Conservation (phyloP, 2,113 vertebrate genomes). For the Trichomycterus rosablanca region DNA sequence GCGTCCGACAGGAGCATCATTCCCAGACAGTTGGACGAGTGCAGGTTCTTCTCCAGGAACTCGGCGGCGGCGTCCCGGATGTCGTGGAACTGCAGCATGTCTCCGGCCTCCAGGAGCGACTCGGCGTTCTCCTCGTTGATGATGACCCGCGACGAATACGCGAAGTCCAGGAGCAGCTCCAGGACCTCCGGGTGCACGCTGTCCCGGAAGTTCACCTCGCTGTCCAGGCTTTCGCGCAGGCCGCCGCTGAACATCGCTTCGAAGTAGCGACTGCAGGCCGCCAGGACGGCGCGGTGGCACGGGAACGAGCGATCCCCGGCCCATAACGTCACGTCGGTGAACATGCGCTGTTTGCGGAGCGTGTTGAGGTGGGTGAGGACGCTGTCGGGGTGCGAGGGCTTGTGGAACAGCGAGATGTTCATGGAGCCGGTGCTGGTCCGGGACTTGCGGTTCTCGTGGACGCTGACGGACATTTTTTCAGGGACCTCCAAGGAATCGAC, state of each 20-base stretch:
- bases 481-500: constrained; percentile 50
- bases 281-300: constrained; percentile 87
- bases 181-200: constrained; percentile 90
- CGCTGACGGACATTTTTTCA: constrained; percentile 84
- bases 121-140: constrained; percentile 93
- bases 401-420: constrained; percentile 91
- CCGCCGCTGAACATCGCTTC: constrained; percentile 96
- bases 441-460: constrained; percentile 92
- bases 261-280: constrained; percentile 91
- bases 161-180: constrained; percentile 89
- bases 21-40: constrained; percentile 87
- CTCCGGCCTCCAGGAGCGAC: constrained; percentile 86
- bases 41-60: constrained; percentile 89
- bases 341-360: constrained; percentile 85
- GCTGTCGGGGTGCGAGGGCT: constrained; percentile 86
- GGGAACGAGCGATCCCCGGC: constrained; percentile 85
- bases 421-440: constrained; percentile 86
- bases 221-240: constrained; percentile 84
- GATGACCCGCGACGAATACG: constrained; percentile 87
- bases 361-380: constrained; percentile 87
- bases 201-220: constrained; percentile 86
- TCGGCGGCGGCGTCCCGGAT: constrained; percentile 85
- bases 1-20: constrained; percentile 92
- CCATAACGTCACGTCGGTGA: constrained; percentile 91
- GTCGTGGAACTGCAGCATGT: constrained; percentile 94